Conservation (phyloP, 2,113 vertebrate genomes). For the Dunckerocampus dactyliophorus region DNA sequence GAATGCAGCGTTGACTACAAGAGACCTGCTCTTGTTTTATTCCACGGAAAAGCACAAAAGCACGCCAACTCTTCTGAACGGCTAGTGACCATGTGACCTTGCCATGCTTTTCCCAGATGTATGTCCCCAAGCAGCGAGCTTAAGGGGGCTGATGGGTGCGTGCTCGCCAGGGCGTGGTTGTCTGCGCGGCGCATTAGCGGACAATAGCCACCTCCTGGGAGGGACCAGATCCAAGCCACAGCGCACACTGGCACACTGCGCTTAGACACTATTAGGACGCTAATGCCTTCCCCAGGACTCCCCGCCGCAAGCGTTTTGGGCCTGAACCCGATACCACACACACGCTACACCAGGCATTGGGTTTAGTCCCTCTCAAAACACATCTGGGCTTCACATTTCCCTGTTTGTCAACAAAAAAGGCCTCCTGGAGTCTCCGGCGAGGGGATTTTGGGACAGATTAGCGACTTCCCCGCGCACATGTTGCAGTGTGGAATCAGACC, state of each 20-base stretch:
- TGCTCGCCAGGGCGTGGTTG: constrained; percentile 31
- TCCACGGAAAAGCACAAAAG: not conserved
- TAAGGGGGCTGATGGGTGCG: not conserved
- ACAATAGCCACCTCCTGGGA: constrained; percentile 52
- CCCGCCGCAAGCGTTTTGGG: constrained; percentile 33
- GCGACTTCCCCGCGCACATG: constrained; percentile 24
- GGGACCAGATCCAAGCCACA: constrained; percentile 52
- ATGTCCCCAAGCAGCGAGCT: not conserved
- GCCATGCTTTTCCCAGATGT: too few species aligned
- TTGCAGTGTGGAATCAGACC: constrained; percentile 25
- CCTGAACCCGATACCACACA: constrained; percentile 57
- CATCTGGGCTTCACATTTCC: constrained; percentile 65
- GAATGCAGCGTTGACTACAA: not conserved
- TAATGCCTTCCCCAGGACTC: constrained; percentile 69
- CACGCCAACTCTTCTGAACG: too few species aligned
- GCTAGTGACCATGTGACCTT: too few species aligned
- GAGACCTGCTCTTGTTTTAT: constrained; percentile 19
- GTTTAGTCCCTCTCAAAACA: constrained; percentile 47
- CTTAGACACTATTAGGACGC: constrained; percentile 44
- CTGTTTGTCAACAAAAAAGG: constrained; percentile 70
- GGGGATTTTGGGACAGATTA: constrained; percentile 17
- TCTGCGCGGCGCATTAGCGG: constrained; percentile 35
- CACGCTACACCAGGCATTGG: constrained; percentile 59
- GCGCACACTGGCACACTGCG: constrained; percentile 38
- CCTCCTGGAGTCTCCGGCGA: constrained; percentile 35